Evolutionary conservation across 2,888 invertebrate species (phyloP).

Genomic region (Tetragnatha montana): DNA sequence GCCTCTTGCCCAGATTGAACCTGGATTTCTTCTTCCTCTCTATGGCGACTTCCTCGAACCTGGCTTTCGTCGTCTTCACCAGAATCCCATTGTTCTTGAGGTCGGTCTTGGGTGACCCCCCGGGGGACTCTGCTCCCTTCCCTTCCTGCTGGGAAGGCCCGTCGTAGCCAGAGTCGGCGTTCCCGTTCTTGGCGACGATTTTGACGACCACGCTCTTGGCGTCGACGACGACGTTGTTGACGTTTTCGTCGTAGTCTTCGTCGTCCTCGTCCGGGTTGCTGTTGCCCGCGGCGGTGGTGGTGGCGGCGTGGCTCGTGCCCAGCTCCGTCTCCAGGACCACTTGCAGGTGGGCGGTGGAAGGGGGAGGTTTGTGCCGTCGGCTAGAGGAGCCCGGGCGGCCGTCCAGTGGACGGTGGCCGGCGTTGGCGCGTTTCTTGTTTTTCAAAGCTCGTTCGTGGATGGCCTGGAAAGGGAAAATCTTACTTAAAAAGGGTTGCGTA

Average conservation of each 20-base stretch:
- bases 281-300: constrained; percentile 72
- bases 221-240: background rate
- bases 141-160: constrained; percentile 80
- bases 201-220: constrained; percentile 82
- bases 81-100: constrained; percentile 42
- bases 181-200: constrained; percentile 78
- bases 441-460: constrained; percentile 85
- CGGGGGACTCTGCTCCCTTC: constrained; percentile 36
- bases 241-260: constrained; percentile 76
- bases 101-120: constrained; percentile 10
- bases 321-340: constrained; percentile 86
- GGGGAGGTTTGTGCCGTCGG: constrained; percentile 73
- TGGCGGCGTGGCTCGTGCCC: constrained; percentile 78
- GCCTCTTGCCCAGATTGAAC: constrained; percentile 79
- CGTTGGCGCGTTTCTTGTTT: constrained; percentile 78
- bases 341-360: constrained; percentile 26
- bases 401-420: constrained; percentile 80
- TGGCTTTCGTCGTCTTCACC: constrained; percentile 18
- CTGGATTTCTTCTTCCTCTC: constrained; percentile 72
- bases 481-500: background rate
- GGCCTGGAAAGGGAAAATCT: constrained; percentile 77
- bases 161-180: constrained; percentile 89
- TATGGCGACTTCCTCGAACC: constrained; percentile 9
- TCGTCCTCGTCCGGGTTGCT: constrained; percentile 72
- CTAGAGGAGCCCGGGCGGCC: constrained; percentile 83